phyloP scores from a whole-genome alignment of 2,797 vertebrate species.

The Anguilla marmorata region DNA sequence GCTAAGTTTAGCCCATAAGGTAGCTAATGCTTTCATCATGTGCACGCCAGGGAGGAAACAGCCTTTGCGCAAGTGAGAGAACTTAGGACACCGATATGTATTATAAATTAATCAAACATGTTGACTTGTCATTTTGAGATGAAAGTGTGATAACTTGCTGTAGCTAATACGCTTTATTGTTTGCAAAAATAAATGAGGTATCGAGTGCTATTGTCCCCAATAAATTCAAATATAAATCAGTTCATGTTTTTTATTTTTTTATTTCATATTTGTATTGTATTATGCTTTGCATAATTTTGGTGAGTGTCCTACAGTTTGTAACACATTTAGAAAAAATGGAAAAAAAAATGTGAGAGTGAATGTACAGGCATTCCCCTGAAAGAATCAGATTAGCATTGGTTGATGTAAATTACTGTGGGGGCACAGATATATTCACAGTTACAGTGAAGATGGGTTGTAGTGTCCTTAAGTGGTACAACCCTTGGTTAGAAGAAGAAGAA shows the following conservation, averaged over 20 bases:
- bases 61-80: neutral
- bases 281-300: too few relatives aligned
- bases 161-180: too few relatives aligned
- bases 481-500: conserved; percentile 23
- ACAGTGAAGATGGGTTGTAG: conserved; percentile 1
- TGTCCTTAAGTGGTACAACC: conserved; percentile 10
- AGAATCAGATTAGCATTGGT: neutral
- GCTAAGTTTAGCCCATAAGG: neutral
- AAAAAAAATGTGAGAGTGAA: neutral
- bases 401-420: neutral
- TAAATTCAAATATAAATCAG: too few relatives aligned
- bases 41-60: neutral
- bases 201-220: too few relatives aligned
- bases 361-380: neutral
- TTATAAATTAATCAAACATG: neutral
- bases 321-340: neutral
- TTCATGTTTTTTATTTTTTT: too few relatives aligned
- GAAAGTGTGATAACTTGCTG: neutral
- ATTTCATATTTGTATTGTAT: too few relatives aligned
- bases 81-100: neutral
- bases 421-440: neutral
- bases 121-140: neutral
- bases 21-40: neutral
- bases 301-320: too few relatives aligned
- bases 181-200: too few relatives aligned